phyloP scores from a whole-genome alignment of 23 tunicate species.

The Oikopleura albicans region DNA sequence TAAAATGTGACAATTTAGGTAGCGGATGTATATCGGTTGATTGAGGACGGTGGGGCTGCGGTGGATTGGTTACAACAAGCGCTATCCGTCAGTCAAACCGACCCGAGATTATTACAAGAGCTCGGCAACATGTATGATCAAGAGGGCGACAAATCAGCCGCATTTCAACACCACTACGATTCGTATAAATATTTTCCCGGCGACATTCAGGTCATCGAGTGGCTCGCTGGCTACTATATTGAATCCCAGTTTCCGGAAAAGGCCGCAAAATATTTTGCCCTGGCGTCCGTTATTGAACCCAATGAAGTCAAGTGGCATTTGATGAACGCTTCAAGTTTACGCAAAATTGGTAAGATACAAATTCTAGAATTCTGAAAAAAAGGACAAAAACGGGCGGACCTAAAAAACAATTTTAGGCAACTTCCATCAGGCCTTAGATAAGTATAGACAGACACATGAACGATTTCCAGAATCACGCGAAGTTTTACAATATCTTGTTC shows the following conservation, averaged over 20 bases:
- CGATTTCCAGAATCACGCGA: slow-evolving; percentile 84
- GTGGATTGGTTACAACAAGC: slow-evolving; percentile 16
- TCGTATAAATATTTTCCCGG: slow-evolving; percentile 81
- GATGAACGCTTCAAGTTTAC: slow-evolving; percentile 77
- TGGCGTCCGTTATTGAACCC: slow-evolving; percentile 90
- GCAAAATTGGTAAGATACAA: slow-evolving; percentile 61
- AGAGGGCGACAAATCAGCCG: slow-evolving; percentile 70
- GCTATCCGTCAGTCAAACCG: slow-evolving; percentile 19
- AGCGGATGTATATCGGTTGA: background rate
- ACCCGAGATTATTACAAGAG: slow-evolving; percentile 54
- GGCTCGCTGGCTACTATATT: slow-evolving; percentile 77
- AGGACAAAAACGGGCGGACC: no score
- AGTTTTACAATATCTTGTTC: slow-evolving; percentile 54
- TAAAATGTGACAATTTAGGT: background rate
- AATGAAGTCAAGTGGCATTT: slow-evolving; percentile 82
- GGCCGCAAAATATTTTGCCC: slow-evolving; percentile 53
- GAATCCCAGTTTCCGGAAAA: slow-evolving; percentile 85
- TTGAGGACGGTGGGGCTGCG: background rate
- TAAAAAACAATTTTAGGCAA: no score
- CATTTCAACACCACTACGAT: slow-evolving; percentile 67
- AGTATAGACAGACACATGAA: slow-evolving; percentile 74
- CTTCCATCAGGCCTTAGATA: slow-evolving; percentile 58
- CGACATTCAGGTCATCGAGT: slow-evolving; percentile 63
- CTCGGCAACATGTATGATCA: slow-evolving; percentile 63
- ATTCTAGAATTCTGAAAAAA: no score